phyloP scores from a whole-genome alignment of 2,888 invertebrate species.

The Latheticus oryzae region DNA sequence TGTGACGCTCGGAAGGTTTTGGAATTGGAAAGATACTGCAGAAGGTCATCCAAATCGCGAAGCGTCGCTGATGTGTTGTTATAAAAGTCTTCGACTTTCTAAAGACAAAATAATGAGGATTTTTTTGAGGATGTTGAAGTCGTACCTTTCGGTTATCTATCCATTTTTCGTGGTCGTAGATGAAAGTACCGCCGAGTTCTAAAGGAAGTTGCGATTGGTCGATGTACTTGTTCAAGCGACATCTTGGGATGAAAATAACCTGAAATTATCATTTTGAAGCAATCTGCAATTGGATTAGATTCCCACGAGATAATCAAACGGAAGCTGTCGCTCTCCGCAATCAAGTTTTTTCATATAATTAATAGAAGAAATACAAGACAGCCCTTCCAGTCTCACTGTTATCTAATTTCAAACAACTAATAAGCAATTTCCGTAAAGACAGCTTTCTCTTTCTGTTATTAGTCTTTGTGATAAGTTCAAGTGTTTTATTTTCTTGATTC shows the following conservation, averaged over 20 bases:
- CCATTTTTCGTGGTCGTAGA: conserved; percentile 81
- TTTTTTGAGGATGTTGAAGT: conserved; percentile 17
- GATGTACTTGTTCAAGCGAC: conserved; percentile 76
- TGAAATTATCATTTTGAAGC: no score
- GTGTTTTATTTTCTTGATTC: conserved; percentile 18
- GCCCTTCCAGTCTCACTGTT: no score
- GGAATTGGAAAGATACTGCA: conserved; percentile 69
- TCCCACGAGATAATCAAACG: no score
- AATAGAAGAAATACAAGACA: no score
- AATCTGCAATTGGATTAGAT: no score
- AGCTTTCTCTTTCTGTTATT: no score
- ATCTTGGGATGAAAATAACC: conserved; percentile 78
- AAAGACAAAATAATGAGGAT: no score
- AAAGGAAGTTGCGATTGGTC: conserved; percentile 77
- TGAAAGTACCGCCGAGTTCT: conserved; percentile 78
- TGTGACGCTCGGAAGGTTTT: conserved; percentile 69
- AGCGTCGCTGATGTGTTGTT: conserved; percentile 71
- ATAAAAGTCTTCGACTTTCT: conserved; percentile 78
- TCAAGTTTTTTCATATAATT: no score
- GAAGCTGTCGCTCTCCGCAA: no score
- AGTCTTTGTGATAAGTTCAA: no score
- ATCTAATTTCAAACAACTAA: no score
- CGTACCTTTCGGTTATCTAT: conserved; percentile 79
- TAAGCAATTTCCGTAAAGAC: no score
- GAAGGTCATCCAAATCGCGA: conserved; percentile 72